phyloP scores from a whole-genome alignment of 2,113 vertebrate genomes.

The Zosterops japonicus region DNA sequence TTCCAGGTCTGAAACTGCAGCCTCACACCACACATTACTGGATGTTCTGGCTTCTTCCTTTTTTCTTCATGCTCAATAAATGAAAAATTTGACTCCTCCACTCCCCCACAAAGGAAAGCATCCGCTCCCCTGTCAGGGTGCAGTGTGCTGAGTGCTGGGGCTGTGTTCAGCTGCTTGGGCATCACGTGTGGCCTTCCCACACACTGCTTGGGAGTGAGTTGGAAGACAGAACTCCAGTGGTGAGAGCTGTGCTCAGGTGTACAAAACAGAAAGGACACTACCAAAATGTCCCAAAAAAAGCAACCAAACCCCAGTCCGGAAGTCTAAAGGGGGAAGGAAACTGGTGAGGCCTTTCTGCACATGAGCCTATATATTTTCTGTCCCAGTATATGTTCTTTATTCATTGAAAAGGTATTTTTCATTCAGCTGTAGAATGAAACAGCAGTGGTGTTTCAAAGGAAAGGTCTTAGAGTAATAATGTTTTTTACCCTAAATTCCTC shows the following conservation, averaged over 20 bases:
- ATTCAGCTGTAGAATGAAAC: background rate
- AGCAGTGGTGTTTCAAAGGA: background rate
- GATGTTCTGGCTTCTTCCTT: background rate
- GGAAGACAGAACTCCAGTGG: accelerated
- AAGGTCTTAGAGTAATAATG: background rate
- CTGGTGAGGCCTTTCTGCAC: background rate
- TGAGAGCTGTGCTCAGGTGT: background rate
- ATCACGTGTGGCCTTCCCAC: accelerated
- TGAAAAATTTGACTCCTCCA: background rate
- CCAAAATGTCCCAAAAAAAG: background rate
- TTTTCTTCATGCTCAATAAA: background rate
- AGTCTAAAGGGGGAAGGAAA: background rate
- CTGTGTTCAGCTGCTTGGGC: background rate
- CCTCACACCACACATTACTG: background rate
- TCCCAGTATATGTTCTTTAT: background rate
- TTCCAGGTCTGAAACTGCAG: slow-evolving; percentile 15
- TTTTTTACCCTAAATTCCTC: background rate
- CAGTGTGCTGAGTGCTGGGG: background rate
- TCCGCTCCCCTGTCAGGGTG: accelerated
- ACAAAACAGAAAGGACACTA: background rate
- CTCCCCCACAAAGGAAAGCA: background rate
- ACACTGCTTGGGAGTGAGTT: background rate
- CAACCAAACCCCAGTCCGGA: background rate
- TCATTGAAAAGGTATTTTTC: background rate
- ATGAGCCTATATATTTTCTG: accelerated